phyloP scores from a whole-genome alignment of 2,113 vertebrate genomes.

The Eulemur macaco region DNA sequence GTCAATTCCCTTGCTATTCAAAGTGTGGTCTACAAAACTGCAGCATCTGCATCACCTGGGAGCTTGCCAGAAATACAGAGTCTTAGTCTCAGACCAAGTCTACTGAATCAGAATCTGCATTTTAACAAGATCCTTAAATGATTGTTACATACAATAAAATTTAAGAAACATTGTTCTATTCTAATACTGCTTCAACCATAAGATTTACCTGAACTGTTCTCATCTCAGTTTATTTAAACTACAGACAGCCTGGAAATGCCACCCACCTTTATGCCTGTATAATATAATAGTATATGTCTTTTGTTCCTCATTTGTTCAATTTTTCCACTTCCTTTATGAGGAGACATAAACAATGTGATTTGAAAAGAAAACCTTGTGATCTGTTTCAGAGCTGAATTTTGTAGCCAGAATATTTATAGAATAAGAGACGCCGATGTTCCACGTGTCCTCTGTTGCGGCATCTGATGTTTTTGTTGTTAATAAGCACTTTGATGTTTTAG shows the following conservation, averaged over 20 bases:
- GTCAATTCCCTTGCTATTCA: neutral
- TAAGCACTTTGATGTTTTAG: neutral
- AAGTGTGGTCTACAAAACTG: neutral
- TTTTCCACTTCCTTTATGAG: conserved; percentile 53
- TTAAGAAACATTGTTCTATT: neutral
- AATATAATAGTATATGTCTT: neutral
- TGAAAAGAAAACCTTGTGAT: neutral
- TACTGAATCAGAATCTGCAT: neutral
- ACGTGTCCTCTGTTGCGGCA: neutral
- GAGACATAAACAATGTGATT: conserved; percentile 37
- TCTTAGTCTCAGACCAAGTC: neutral
- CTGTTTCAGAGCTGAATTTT: neutral
- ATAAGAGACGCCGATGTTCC: neutral
- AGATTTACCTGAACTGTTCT: neutral
- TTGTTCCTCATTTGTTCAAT: conserved; percentile 58
- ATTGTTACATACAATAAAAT: neutral
- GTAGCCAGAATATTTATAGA: conserved; percentile 31
- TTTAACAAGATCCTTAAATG: neutral
- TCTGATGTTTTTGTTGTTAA: conserved; percentile 30
- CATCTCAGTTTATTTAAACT: neutral
- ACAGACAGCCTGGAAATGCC: accelerated
- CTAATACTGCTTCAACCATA: accelerated
- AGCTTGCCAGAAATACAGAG: neutral
- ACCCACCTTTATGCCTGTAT: neutral
- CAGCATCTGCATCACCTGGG: neutral